Percentiles rank a stretch among this genome's conserved stretches.
phyloP scores from a whole-genome alignment of 1,140 invertebrate species.

The Belonocnema kinseyi region DNA sequence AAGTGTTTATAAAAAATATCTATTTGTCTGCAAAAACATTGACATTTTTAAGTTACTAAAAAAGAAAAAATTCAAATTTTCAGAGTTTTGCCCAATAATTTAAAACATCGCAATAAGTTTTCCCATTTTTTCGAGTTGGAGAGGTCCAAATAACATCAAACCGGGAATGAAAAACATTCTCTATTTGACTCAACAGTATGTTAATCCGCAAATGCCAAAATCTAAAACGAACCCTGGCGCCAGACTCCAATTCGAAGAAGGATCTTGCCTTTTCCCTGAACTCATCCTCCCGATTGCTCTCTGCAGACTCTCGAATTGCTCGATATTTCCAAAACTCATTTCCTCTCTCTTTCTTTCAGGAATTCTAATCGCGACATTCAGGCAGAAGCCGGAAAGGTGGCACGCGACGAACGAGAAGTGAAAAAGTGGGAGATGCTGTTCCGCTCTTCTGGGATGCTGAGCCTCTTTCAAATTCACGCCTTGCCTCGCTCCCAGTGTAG shows the following conservation, averaged over 20 bases:
- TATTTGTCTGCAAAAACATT: too few species aligned
- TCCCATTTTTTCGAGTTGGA: too few species aligned
- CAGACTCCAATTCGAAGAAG: not conserved
- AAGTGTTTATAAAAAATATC: too few species aligned
- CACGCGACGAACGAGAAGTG: constrained; percentile 17
- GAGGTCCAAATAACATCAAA: too few species aligned
- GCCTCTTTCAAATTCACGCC: constrained; percentile 18
- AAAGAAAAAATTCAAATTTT: too few species aligned
- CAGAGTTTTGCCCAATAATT: too few species aligned
- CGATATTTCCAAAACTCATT: not conserved
- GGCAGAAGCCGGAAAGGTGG: not conserved
- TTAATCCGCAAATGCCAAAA: too few species aligned
- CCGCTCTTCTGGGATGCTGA: constrained; percentile 21
- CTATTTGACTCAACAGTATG: too few species aligned
- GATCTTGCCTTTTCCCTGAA: not conserved
- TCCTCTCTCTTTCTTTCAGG: constrained; percentile 3
- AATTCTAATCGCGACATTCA: not conserved
- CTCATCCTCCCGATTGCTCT: not conserved
- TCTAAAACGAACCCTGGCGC: not conserved
- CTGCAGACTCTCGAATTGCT: not conserved
- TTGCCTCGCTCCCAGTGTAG: constrained; percentile 8
- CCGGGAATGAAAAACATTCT: too few species aligned
- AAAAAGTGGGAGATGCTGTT: constrained; percentile 14
- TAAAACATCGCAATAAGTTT: too few species aligned
- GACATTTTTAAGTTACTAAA: too few species aligned